These are phyloP conservation scores for Phania funesta DNA, from an alignment of 2,888 invertebrate species.

Conservation along the genomic window DNA sequence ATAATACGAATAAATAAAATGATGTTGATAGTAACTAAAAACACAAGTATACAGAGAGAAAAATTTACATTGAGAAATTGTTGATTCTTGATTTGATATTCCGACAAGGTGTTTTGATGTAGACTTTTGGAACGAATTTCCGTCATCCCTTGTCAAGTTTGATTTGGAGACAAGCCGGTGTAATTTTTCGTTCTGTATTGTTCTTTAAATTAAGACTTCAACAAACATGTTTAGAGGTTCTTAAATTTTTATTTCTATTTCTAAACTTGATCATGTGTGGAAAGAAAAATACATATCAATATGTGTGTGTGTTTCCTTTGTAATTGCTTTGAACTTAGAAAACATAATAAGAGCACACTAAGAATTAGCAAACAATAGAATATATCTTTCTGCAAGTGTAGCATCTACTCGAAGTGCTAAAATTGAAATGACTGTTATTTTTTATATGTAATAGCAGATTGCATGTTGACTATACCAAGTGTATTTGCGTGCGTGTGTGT, in stretches of 20 bases:
- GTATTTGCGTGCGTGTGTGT: not conserved
- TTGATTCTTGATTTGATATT: too few species aligned
- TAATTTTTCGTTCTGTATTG: too few species aligned
- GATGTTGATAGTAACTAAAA: slow-evolving; percentile 51
- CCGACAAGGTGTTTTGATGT: not conserved
- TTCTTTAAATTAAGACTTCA: too few species aligned
- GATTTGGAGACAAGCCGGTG: too few species aligned
- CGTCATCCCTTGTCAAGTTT: not conserved
- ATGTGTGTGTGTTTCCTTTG: too few species aligned
- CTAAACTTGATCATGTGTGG: too few species aligned
- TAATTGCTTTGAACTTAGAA: too few species aligned
- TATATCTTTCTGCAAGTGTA: slow-evolving; percentile 36
- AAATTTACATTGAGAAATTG: slow-evolving; percentile 28
- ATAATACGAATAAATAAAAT: slow-evolving; percentile 61
- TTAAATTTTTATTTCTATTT: too few species aligned
- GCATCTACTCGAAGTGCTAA: slow-evolving; percentile 9
- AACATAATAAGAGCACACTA: too few species aligned
- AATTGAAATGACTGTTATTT: slow-evolving; percentile 38
- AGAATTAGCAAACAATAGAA: too few species aligned
- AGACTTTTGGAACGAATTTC: not conserved
- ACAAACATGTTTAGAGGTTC: too few species aligned
- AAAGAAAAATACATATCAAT: too few species aligned
- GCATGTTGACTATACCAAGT: slow-evolving; percentile 32
- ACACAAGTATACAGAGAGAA: not conserved
- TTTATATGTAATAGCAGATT: slow-evolving; percentile 26